Evolutionary conservation across 2,797 vertebrate species (phyloP).

Genomic region (Vespertilio murinus): DNA sequence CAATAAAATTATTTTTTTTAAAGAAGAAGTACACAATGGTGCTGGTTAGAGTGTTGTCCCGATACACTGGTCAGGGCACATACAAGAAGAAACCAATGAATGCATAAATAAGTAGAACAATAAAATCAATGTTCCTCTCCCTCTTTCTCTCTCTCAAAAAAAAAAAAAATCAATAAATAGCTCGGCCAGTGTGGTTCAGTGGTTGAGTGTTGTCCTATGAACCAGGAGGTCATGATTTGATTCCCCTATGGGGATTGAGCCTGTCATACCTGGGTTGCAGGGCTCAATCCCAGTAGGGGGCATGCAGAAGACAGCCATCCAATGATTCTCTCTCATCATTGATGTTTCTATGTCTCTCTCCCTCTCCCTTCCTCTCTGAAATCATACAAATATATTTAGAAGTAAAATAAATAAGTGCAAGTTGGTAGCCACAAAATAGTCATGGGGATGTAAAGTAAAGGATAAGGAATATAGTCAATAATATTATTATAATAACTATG

Average conservation of each 20-base stretch:
- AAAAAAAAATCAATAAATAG: too few relatives aligned
- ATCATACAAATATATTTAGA: background rate
- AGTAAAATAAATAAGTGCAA: background rate
- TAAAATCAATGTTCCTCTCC: background rate
- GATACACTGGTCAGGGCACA: background rate
- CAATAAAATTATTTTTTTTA: too few relatives aligned
- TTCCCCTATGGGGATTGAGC: too few relatives aligned
- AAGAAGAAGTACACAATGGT: too few relatives aligned
- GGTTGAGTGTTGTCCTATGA: background rate
- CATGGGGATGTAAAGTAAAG: too few relatives aligned
- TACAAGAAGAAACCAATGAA: too few relatives aligned
- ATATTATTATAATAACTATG: too few relatives aligned
- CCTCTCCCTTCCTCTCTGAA: background rate
- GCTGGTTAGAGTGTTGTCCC: background rate
- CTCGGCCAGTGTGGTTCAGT: background rate
- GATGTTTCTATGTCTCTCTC: background rate
- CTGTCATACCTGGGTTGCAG: background rate
- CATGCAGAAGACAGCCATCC: background rate
- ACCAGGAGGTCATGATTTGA: too few relatives aligned
- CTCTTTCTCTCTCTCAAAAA: too few relatives aligned
- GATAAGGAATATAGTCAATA: too few relatives aligned
- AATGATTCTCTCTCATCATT: background rate
- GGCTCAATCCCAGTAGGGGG: background rate
- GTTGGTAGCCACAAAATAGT: too few relatives aligned
- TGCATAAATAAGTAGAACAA: too few relatives aligned